Evolutionary conservation across 2,888 invertebrate genomes (phyloP), one percentile per base, ranked within the genome.

Genomic region (Adelphocoris suturalis): DNA sequence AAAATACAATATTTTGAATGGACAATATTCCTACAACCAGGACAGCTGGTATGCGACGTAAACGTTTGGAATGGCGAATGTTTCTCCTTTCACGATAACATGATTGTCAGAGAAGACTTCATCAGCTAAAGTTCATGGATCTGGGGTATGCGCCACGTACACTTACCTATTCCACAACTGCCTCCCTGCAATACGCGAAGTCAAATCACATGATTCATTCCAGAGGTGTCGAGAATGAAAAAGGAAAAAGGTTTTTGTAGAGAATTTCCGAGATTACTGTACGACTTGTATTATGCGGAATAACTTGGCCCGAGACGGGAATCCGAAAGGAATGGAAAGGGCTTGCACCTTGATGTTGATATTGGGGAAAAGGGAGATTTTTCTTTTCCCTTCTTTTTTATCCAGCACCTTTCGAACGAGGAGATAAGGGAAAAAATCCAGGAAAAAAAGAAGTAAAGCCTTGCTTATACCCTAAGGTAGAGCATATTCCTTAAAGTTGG

Each of bases 401-500:
- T 16, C 78, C 28, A 23, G 46, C 78, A 28, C 78, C 78, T 78
- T 78, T 78, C 37, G 78, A 46, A 46, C 37, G 78, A 78, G 37
- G 7, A 13, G 37, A n/a, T 14, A 78, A 37, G 82, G n/a, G 48
- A 47, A 82, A 46, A 82, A 82, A 46, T 13, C 48, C 82, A 4
- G 1, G 52, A 23, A 48, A 47, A n/a, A 16, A 23, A 48, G 78
- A 78, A 46, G 46, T 46, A 14, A 46, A 78, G 37, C 46, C 14
- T 27, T 1, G 82, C n/a, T n/a, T n/a, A n/a, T n/a, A 47, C 46
- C 23, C n/a, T 27, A 23, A 52, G 46, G 48, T 82, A 82, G 48
- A 14, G 52, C 81, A 81, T 81, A 82, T 82, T 52, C 23, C 78
- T 12, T 47, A 57, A 85, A 85, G 57, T 85, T 85, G 57, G 27